Evolutionary conservation across 2,797 vertebrate genomes (phyloP), one percentile per base, ranked within the genome.

Genomic region (Cheirogaleus major): DNA sequence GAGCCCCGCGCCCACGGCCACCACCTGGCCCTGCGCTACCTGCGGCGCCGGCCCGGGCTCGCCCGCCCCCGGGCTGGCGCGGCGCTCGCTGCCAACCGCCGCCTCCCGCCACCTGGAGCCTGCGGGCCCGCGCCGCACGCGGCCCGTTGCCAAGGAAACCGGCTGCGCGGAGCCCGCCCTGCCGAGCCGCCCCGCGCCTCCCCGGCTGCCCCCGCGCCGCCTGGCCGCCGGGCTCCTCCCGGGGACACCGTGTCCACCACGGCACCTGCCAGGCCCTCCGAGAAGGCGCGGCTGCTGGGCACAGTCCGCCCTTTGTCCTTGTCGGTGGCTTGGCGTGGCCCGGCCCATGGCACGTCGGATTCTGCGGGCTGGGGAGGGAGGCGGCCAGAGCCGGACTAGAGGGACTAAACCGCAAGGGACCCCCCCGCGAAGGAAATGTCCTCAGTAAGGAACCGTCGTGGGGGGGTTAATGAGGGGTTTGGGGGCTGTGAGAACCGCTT

Each of bases 11-110:
- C 90, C 93, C 89, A 90, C 95, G 41, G 72, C 81, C 59, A 52
- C 92, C 92, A 50, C 89, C 90, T 95, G 95, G 48, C 80, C 5
- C 75, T 67, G 11, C 4, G 23, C 88, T 52, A 94, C 95, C 95
- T 89, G 90, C 75, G 86, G 89, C 20, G 96, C 94, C 30, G 2
- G n/a, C 81, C 57, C 93, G 35, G 63, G 63, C 63, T 20, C 35
- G 35, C 83, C 78, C 86, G 11, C 85, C 87, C 75, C 95, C 89
- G 35, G 72, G n/a, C 95, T 75, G 88, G 78, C 67, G 43, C 57
- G 15, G 83, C 32, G 30, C 63, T 73, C 83, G 85, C 89, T 35
- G 72, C 63, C 32, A 30, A 85, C 63, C 79, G 76, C 55, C 45
- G 93, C 90, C 96, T 95, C 73, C 91, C 88, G 18, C 79, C 94